Evolutionary conservation across 2,888 invertebrate species (phyloP).

Genomic region (Anarsia innoxiella): DNA sequence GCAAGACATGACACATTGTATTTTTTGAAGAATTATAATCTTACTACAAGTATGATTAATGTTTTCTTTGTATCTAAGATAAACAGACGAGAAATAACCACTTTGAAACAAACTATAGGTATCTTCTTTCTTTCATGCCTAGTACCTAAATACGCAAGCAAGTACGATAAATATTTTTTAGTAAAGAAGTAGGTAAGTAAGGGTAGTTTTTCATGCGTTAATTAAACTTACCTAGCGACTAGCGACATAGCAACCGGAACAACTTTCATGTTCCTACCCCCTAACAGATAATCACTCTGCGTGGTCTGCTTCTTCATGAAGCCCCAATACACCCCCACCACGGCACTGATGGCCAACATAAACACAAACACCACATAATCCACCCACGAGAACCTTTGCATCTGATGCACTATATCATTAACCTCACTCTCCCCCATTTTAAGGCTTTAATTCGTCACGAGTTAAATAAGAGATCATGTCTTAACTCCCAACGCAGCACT

Average conservation of each 20-base stretch:
- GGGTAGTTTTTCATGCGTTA: no score
- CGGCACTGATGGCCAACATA: slow-evolving; percentile 85
- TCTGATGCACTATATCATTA: slow-evolving; percentile 60
- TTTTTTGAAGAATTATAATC: no score
- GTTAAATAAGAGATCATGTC: slow-evolving; percentile 21
- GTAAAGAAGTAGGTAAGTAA: no score
- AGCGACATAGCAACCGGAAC: slow-evolving; percentile 90
- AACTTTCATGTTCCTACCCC: slow-evolving; percentile 86
- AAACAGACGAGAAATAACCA: no score
- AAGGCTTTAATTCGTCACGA: no score
- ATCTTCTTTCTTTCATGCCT: no score
- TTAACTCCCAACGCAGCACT: slow-evolving; percentile 34
- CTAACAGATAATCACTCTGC: slow-evolving; percentile 85
- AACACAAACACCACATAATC: slow-evolving; percentile 87
- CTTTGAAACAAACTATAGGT: no score
- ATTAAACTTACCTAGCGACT: slow-evolving; percentile 83
- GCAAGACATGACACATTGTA: no score
- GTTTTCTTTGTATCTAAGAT: no score
- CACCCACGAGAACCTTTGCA: slow-evolving; percentile 80
- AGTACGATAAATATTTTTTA: no score
- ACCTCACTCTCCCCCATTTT: slow-evolving; percentile 54
- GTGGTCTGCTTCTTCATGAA: slow-evolving; percentile 78
- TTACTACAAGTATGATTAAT: no score
- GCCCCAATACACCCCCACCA: slow-evolving; percentile 89
- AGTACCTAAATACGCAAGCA: no score